Evolutionary conservation across 2,113 vertebrate genomes (phyloP).

Genomic region (Strix aluco): DNA sequence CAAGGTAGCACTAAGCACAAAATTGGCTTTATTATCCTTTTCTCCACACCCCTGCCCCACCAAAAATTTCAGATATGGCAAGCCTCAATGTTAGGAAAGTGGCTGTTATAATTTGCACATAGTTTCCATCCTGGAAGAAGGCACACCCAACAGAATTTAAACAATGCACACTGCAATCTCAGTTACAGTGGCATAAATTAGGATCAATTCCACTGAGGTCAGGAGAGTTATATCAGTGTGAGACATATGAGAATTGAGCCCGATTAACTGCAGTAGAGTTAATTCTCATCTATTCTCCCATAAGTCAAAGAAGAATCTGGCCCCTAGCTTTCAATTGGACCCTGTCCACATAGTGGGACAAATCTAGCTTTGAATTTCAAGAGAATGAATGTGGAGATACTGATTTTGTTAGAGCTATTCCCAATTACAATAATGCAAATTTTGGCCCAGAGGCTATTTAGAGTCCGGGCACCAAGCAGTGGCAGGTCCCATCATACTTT

Average conservation of each 20-base stretch:
- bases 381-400: neutral
- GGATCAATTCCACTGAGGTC: conserved; percentile 56
- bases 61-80: conserved; percentile 59
- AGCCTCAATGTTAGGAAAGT: conserved; percentile 7
- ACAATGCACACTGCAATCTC: conserved; percentile 21
- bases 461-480: neutral
- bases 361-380: conserved; percentile 1
- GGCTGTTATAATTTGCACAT: conserved; percentile 32
- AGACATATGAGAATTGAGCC: neutral
- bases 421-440: neutral
- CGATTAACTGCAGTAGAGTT: neutral
- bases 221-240: conserved; percentile 23
- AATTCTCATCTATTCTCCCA: neutral
- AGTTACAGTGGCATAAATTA: conserved; percentile 57
- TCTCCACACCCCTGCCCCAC: conserved; percentile 35
- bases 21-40: conserved; percentile 6
- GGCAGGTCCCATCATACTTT: neutral
- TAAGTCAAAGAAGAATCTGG: neutral
- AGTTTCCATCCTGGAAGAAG: conserved; percentile 63
- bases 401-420: neutral
- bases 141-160: conserved; percentile 34
- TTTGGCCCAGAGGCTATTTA: neutral
- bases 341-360: neutral
- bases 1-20: conserved; percentile 4
- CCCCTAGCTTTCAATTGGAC: neutral